Evolutionary conservation across 2,113 vertebrate species (phyloP).

Genomic region (Okapia johnstoni): DNA sequence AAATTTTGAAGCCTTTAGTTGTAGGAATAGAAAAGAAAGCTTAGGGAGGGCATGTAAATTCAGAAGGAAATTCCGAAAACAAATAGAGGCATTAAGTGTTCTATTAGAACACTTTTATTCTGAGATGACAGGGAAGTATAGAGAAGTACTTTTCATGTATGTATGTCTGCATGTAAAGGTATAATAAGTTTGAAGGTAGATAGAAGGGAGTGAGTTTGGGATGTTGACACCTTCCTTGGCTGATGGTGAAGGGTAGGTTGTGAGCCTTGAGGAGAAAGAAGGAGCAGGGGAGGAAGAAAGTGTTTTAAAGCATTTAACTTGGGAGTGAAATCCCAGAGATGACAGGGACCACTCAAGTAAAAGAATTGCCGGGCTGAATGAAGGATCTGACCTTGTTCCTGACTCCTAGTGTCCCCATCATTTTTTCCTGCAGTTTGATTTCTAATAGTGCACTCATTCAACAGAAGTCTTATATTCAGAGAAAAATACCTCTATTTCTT

Average conservation of each 20-base stretch:
- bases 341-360: neutral
- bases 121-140: neutral
- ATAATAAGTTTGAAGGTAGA: neutral
- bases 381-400: neutral
- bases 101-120: neutral
- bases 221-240: neutral
- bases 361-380: neutral
- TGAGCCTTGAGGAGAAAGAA: neutral
- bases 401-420: neutral
- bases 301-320: conserved; percentile 12
- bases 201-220: neutral
- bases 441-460: neutral
- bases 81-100: neutral
- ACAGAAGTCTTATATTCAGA: neutral
- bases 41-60: neutral
- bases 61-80: conserved; percentile 22
- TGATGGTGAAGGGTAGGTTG: neutral
- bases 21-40: neutral
- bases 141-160: neutral
- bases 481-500: neutral
- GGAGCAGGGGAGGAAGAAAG: neutral
- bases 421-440: neutral
- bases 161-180: neutral
- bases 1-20: neutral
- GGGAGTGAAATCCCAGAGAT: neutral